Conservation (phyloP, 1,140 invertebrate genomes). For the Nasonia giraulti region DNA sequence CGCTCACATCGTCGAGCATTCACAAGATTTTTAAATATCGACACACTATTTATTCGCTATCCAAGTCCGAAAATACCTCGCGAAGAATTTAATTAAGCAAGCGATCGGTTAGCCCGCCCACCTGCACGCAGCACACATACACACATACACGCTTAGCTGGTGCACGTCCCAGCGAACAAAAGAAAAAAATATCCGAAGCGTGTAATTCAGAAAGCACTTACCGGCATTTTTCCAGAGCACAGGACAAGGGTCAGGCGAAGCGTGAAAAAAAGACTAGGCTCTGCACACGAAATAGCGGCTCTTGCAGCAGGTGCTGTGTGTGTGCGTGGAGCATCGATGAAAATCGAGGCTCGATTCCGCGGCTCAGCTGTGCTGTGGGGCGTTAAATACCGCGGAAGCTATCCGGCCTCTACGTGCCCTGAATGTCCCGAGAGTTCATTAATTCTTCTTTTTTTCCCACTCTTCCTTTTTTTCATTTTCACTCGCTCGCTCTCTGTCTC, state of each 20-base stretch:
- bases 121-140: neutral
- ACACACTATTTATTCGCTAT: no score
- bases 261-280: neutral
- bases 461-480: neutral
- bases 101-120: no score
- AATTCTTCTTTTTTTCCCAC: neutral
- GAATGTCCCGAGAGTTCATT: slow-evolving; percentile 36
- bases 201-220: neutral
- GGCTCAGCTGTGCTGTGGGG: neutral
- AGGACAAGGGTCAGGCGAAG: neutral
- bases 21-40: no score
- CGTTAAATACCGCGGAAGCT: slow-evolving; percentile 49
- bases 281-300: neutral
- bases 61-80: no score
- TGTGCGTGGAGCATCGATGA: slow-evolving; percentile 18
- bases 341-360: slow-evolving; percentile 20
- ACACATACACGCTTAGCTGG: neutral
- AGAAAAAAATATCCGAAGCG: neutral
- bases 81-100: no score
- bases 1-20: no score
- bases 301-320: neutral
- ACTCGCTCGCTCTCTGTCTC: no score
- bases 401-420: slow-evolving; percentile 19
- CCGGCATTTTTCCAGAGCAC: slow-evolving; percentile 14
- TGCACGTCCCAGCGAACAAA: neutral